Conservation (phyloP, 2,797 vertebrate species). For the Pipistrellus pygmaeus region DNA sequence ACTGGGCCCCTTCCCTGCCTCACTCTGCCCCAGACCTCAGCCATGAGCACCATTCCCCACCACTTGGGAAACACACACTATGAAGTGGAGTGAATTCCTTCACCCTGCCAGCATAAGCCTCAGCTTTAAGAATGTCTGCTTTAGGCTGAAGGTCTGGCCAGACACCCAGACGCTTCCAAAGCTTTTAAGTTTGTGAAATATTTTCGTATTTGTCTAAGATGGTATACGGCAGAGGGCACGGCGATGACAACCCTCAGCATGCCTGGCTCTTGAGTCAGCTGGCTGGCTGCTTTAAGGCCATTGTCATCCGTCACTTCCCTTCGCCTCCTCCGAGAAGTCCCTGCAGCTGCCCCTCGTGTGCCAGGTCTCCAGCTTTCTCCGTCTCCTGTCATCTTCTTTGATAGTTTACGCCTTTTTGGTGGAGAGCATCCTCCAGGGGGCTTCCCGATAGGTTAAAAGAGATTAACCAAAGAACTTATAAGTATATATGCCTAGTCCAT, state of each 20-base stretch:
- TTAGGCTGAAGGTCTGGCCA: background rate
- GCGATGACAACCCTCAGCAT: background rate
- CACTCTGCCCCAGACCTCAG: background rate
- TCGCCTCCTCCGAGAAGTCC: background rate
- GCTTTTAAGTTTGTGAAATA: constrained; percentile 25
- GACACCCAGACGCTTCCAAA: background rate
- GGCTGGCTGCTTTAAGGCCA: background rate
- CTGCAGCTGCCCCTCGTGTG: background rate
- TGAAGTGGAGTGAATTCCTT: background rate
- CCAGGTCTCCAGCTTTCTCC: background rate
- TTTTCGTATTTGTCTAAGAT: constrained; percentile 36
- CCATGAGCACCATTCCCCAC: background rate
- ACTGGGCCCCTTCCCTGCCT: background rate
- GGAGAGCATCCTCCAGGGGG: background rate
- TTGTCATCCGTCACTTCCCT: background rate
- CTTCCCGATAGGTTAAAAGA: background rate
- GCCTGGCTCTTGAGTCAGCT: constrained; percentile 29
- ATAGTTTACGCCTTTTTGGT: background rate
- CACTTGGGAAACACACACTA: background rate
- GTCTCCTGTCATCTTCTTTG: background rate
- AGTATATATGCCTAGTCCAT: no score
- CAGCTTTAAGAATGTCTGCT: background rate
- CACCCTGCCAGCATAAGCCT: background rate
- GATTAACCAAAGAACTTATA: background rate
- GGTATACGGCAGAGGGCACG: background rate